Conservation (phyloP, 2,888 invertebrate species). For the Pammene fasciana region DNA sequence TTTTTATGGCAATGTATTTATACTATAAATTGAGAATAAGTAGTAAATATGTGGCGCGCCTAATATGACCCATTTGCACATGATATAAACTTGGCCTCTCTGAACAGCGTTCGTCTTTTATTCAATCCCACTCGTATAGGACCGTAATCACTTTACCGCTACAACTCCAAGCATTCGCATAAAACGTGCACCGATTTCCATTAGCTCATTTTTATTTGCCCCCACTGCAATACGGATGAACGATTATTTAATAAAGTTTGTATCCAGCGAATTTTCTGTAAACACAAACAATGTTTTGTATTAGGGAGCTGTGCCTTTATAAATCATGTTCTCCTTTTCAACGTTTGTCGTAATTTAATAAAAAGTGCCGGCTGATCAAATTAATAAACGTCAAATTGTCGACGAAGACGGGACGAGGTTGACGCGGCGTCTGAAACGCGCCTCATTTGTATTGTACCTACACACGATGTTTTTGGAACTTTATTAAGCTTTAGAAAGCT, state of each 20-base stretch:
- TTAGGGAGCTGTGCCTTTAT: constrained; percentile 49
- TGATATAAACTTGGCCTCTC: constrained; percentile 3
- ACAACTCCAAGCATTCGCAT: constrained; percentile 17
- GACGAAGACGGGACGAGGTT: constrained; percentile 37
- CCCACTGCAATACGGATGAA: constrained; percentile 29
- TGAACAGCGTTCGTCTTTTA: neutral
- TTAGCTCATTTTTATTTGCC: constrained; percentile 28
- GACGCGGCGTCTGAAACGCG: constrained; percentile 14
- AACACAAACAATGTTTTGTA: constrained; percentile 55
- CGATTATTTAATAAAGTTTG: constrained; percentile 34
- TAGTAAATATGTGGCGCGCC: neutral
- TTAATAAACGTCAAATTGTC: constrained; percentile 53
- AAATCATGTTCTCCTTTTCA: constrained; percentile 55
- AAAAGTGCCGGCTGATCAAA: constrained; percentile 55
- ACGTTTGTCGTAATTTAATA: constrained; percentile 55
- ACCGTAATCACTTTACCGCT: constrained; percentile 14
- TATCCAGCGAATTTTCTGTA: constrained; percentile 33
- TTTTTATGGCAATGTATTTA: no score
- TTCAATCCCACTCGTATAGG: constrained; percentile 6
- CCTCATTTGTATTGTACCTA: constrained; percentile 3
- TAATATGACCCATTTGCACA: neutral
- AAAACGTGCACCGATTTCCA: constrained; percentile 32
- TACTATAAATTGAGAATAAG: no score
- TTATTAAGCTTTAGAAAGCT: neutral
- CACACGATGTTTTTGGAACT: neutral